Evolutionary conservation across 2,113 vertebrate species (phyloP).

Genomic region (Chloroceryle aenea): DNA sequence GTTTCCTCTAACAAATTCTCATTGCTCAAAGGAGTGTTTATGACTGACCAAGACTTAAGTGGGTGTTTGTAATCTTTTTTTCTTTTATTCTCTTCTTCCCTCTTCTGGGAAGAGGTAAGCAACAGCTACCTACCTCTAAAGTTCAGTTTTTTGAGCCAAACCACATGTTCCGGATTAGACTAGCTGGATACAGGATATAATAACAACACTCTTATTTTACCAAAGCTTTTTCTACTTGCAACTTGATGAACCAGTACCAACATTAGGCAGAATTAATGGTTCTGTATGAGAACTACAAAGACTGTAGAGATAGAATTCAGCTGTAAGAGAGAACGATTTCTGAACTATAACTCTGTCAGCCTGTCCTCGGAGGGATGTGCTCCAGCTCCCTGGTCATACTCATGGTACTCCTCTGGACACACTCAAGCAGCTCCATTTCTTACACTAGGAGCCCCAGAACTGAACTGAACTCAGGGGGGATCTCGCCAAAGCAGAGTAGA

Average conservation of each 20-base stretch:
- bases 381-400: background rate
- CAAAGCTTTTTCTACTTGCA: background rate
- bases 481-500: background rate
- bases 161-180: background rate
- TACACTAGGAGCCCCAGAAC: background rate
- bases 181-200: background rate
- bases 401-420: background rate
- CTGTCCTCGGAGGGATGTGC: background rate
- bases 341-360: background rate
- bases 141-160: background rate
- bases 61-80: background rate
- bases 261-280: background rate
- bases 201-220: background rate
- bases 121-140: background rate
- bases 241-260: background rate
- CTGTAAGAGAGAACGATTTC: background rate
- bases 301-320: background rate
- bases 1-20: background rate
- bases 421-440: background rate
- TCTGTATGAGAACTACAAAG: background rate
- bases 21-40: background rate
- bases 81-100: background rate
- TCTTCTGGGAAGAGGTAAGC: background rate
- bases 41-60: background rate
- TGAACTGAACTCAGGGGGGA: background rate